phyloP scores from a whole-genome alignment of 2,888 invertebrate genomes.

The Myopa tessellatipennis region DNA sequence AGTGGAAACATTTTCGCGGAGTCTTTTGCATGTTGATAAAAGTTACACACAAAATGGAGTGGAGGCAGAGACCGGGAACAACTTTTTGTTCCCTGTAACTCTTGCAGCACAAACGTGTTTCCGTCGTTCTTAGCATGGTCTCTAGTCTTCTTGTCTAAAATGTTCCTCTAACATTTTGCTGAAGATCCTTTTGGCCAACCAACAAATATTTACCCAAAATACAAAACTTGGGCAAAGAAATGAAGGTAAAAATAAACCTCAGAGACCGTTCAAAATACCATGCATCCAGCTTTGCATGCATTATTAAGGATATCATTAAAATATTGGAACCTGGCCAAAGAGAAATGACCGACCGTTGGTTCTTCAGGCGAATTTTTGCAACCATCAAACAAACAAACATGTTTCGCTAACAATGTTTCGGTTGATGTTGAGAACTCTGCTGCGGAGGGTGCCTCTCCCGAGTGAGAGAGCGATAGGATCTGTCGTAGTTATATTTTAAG shows the following conservation, averaged over 20 bases:
- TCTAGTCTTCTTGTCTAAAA: too few species aligned
- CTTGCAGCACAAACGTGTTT: too few species aligned
- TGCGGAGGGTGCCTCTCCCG: neutral
- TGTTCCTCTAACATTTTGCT: too few species aligned
- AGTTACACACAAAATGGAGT: slow-evolving; percentile 40
- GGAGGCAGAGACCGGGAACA: too few species aligned
- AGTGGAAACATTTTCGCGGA: neutral
- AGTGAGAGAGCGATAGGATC: neutral
- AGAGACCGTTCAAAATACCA: slow-evolving; percentile 18
- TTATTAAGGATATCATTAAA: slow-evolving; percentile 38
- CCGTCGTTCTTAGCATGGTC: too few species aligned
- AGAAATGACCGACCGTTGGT: neutral
- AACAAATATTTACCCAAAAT: too few species aligned
- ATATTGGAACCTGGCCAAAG: slow-evolving; percentile 32
- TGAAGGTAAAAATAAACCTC: neutral
- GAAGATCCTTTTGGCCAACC: too few species aligned
- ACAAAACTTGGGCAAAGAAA: slow-evolving; percentile 4
- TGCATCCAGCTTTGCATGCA: slow-evolving; percentile 6
- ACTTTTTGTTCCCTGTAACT: too few species aligned
- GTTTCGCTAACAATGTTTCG: neutral
- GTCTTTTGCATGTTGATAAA: slow-evolving; percentile 49
- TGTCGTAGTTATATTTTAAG: slow-evolving; percentile 7
- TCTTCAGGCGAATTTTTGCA: neutral
- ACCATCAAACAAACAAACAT: neutral
- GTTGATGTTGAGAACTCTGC: neutral